Evolutionary conservation across 2,797 vertebrate species (phyloP), one percentile per base, ranked within the genome.

Genomic region (Aotus griseimembra): DNA sequence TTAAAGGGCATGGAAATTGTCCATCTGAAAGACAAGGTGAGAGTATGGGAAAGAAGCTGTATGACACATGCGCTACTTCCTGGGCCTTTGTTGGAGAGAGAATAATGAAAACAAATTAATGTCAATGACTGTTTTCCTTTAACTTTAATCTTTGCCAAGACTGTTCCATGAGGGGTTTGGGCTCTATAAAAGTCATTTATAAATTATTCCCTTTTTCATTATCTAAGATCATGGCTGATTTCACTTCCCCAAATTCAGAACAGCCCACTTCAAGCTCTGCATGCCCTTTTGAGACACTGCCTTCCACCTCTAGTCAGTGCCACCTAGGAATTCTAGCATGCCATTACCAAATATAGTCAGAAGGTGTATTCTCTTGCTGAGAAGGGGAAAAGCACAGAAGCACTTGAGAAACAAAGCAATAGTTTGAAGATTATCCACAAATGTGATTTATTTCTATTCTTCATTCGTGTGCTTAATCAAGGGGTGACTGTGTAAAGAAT

Each of bases 401-500:
- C 79, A 64, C 55, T 96, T 88, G 39, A 76, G 95, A 96, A 72
- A 8, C 44, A 86, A 95, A 77, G 36, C 41, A 57, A 57, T 33
- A 41, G 33, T 64, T 89, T 72, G 19, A 94, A 30, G 14, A 79
- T 84, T 90, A 81, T n/a, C 70, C 58, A 57, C 57, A 88, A 48
- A 87, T 94, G 77, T 92, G 75, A 94, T 79, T 90, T 88, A 75
- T 84, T 70, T 61, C 9, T 95, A 96, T 67, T 94, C 30, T 67
- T 75, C 39, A 67, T 96, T 73, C 84, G 10, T 61, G 52, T 70
- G 55, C 48, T 97, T 94, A 90, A 97, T 95, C 86, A 95, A 96
- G 33, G 64, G 76, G n/a, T 72, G 48, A 91, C 55, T 81, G 8
- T 80, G n/a, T 64, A 80, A 86, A 95, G 75, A 83, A 88, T 77